Conservation (phyloP, 2,797 vertebrate species). For the Orestias chungarensis region DNA sequence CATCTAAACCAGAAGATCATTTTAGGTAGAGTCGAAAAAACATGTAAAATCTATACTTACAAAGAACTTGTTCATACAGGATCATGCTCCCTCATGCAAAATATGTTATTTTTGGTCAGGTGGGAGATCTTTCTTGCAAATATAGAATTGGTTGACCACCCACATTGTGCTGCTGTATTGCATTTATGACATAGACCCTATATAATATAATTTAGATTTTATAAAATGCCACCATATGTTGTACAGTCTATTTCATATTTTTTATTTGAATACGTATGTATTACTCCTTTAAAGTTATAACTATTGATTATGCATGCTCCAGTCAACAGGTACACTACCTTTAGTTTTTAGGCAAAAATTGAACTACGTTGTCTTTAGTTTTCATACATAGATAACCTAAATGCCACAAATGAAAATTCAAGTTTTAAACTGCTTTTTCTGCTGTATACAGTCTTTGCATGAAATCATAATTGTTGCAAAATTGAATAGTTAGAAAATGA, state of each 20-base stretch:
- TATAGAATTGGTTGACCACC: background rate
- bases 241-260: background rate
- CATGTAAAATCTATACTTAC: slow-evolving; percentile 8
- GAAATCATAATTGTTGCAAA: background rate
- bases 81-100: background rate
- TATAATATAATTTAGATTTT: background rate
- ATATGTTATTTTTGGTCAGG: background rate
- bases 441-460: background rate
- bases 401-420: background rate
- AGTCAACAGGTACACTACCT: background rate
- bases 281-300: background rate
- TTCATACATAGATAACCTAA: background rate
- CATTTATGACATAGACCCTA: background rate
- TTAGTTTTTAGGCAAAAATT: background rate
- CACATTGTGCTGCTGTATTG: background rate
- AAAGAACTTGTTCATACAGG: background rate
- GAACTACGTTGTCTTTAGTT: background rate
- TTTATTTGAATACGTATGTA: background rate
- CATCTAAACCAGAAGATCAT: background rate
- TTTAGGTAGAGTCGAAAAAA: background rate
- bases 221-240: background rate
- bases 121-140: background rate
- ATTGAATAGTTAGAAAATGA: background rate
- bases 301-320: background rate
- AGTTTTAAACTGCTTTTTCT: background rate